Percentiles rank a stretch among this genome's conserved stretches.
Evolutionary conservation across 2,797 vertebrate genomes (phyloP).

Genomic region (Premnoplex brunnescens): DNA sequence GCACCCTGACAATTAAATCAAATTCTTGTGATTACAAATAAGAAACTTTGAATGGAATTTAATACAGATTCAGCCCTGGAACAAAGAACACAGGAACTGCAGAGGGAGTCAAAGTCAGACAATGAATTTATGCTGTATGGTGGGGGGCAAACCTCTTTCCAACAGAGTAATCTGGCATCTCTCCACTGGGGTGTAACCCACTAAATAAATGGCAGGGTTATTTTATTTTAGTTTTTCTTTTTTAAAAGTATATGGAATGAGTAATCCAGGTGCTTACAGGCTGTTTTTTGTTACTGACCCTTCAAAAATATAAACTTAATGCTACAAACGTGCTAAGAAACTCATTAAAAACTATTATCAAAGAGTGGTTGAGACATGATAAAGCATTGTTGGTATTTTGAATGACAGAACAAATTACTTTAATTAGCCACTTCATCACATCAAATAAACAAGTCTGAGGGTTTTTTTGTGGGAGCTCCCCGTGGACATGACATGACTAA

Average conservation of each 20-base stretch:
- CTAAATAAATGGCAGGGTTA: neutral
- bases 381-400: neutral
- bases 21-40: neutral
- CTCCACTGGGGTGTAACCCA: neutral
- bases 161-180: neutral
- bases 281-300: neutral
- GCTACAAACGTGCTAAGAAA: neutral
- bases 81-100: neutral
- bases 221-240: neutral
- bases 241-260: neutral
- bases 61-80: neutral
- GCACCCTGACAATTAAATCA: neutral
- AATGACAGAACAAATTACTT: neutral
- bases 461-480: neutral
- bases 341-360: neutral
- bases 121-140: neutral
- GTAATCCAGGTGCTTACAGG: neutral
- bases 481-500: neutral
- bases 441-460: neutral
- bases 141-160: neutral
- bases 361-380: neutral
- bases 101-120: neutral
- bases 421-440: neutral
- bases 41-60: neutral
- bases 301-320: neutral